Evolutionary conservation across 2,113 vertebrate species (phyloP).

Genomic region (Ornithorhynchus anatinus): DNA sequence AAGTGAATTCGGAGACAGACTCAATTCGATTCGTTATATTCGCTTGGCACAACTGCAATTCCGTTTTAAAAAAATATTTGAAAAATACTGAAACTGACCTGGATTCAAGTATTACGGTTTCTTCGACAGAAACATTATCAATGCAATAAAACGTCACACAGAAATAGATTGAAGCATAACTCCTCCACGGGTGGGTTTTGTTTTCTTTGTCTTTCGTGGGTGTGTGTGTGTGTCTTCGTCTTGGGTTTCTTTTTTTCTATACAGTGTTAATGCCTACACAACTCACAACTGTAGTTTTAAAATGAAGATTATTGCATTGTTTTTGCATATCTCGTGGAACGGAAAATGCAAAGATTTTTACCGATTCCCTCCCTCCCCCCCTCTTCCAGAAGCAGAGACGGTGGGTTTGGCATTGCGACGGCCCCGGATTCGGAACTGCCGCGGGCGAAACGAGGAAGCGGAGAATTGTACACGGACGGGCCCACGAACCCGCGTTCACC

Average conservation of each 20-base stretch:
- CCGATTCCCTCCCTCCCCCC: too few relatives aligned
- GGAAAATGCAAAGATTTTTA: conserved; percentile 81
- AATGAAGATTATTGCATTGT: conserved; percentile 97
- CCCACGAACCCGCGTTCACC: neutral
- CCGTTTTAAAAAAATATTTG: conserved; percentile 84
- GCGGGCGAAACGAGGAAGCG: conserved; percentile 37
- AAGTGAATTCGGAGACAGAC: conserved; percentile 80
- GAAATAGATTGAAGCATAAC: conserved; percentile 77
- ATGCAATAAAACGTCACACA: conserved; percentile 84
- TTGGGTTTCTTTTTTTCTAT: conserved; percentile 72
- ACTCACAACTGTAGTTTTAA: conserved; percentile 76
- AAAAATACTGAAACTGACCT: conserved; percentile 92
- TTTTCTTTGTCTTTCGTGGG: conserved; percentile 43
- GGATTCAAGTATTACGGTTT: conserved; percentile 97
- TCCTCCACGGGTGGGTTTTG: conserved; percentile 61
- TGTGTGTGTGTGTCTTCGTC: too few relatives aligned
- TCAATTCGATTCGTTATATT: conserved; percentile 75
- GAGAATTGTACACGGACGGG: conserved; percentile 59
- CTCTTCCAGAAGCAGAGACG: conserved; percentile 75
- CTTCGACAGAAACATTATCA: conserved; percentile 87
- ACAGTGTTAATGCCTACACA: conserved; percentile 82
- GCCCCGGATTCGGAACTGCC: conserved; percentile 64
- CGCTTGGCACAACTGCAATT: conserved; percentile 83
- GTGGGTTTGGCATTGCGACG: conserved; percentile 71
- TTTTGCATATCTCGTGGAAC: conserved; percentile 99